Evolutionary conservation across 2,888 invertebrate genomes (phyloP).

Genomic region (Drosophila kanekoi): DNA sequence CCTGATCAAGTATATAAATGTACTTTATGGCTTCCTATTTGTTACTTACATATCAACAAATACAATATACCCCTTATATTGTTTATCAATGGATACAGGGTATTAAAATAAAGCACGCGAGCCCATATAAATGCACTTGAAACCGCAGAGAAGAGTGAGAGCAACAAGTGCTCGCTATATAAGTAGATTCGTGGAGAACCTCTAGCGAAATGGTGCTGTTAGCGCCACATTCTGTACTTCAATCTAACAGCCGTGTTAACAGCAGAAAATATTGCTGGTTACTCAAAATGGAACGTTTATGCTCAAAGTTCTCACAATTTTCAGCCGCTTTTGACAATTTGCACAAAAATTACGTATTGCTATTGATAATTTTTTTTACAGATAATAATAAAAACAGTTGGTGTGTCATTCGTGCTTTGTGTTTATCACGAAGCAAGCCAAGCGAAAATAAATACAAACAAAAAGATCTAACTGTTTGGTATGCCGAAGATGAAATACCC

Average conservation of each 20-base stretch:
- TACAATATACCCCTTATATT: neutral
- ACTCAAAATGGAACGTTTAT: constrained; percentile 46
- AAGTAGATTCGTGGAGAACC: constrained; percentile 1
- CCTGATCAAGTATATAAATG: neutral
- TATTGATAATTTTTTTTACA: constrained; percentile 19
- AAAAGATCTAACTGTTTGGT: neutral
- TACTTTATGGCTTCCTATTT: neutral
- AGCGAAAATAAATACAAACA: constrained; percentile 2
- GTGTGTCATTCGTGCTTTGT: constrained; percentile 35
- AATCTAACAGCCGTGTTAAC: constrained; percentile 26
- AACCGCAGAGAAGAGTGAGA: constrained; percentile 25
- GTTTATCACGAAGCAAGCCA: neutral
- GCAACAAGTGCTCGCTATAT: constrained; percentile 20
- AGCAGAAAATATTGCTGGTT: neutral
- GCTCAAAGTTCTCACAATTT: neutral
- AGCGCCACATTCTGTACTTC: constrained; percentile 23
- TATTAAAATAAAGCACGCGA: constrained; percentile 29
- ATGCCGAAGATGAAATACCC: neutral
- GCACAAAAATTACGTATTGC: constrained; percentile 15
- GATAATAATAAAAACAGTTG: constrained; percentile 32
- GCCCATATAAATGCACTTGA: constrained; percentile 10
- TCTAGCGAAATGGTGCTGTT: constrained; percentile 20
- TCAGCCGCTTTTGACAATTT: constrained; percentile 7
- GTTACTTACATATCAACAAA: neutral
- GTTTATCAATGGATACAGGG: neutral